phyloP scores from a whole-genome alignment of 2,888 invertebrate species.

The Athrips mouffetella region DNA sequence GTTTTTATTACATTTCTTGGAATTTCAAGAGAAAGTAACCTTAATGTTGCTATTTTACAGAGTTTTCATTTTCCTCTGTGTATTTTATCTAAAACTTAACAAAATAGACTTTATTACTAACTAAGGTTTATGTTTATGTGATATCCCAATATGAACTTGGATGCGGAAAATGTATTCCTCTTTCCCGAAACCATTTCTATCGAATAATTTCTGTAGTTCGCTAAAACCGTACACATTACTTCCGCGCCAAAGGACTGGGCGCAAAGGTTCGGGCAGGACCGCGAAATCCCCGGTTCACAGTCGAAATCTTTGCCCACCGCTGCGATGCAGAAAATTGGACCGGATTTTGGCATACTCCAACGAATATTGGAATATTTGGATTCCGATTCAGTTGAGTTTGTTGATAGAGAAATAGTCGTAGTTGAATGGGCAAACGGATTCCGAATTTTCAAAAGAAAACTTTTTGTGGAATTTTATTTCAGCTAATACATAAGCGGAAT shows the following conservation, averaged over 20 bases:
- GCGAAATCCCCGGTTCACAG: constrained; percentile 42
- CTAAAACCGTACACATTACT: constrained; percentile 28
- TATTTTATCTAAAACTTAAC: no score
- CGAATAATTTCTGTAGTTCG: constrained; percentile 19
- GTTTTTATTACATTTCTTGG: not conserved
- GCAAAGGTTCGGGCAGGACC: constrained; percentile 28
- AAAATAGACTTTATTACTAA: no score
- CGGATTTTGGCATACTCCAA: constrained; percentile 30
- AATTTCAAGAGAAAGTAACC: not conserved
- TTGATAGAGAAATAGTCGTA: constrained; percentile 2
- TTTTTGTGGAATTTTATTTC: no score
- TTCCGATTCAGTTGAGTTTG: constrained; percentile 9
- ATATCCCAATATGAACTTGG: no score
- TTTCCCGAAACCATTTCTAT: not conserved
- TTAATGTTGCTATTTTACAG: no score
- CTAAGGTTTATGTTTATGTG: no score
- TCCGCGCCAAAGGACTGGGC: constrained; percentile 27
- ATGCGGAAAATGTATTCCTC: no score
- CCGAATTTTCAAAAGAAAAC: not conserved
- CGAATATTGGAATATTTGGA: constrained; percentile 19
- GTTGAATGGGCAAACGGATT: not conserved
- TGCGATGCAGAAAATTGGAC: constrained; percentile 57
- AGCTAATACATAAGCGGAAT: no score
- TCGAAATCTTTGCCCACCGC: constrained; percentile 42
- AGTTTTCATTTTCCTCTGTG: no score